Evolutionary conservation across 2,113 vertebrate species (phyloP).

Genomic region (Python bivittatus): DNA sequence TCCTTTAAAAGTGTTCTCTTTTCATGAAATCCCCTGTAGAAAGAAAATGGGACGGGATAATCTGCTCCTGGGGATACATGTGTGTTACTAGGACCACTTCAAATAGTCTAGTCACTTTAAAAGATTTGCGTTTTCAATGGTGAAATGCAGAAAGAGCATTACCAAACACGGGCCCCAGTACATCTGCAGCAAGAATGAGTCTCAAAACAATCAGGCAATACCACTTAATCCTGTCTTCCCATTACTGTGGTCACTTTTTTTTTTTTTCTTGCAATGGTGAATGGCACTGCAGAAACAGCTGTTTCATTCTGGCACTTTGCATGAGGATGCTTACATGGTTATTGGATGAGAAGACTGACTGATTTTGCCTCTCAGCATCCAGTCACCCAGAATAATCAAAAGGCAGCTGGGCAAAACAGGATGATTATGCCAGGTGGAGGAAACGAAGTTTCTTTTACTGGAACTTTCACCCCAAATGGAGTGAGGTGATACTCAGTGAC

Average conservation of each 20-base stretch:
- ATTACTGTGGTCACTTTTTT: neutral
- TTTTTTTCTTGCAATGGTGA: neutral
- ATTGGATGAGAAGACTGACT: neutral
- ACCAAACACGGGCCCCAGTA: neutral
- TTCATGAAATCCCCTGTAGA: neutral
- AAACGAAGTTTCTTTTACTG: neutral
- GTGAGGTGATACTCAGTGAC: neutral
- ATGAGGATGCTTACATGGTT: neutral
- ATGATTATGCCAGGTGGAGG: neutral
- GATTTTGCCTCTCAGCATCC: neutral
- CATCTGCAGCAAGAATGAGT: neutral
- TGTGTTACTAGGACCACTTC: neutral
- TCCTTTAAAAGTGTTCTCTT: neutral
- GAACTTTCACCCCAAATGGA: neutral
- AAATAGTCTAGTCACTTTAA: neutral
- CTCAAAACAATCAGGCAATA: neutral
- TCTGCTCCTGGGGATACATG: neutral
- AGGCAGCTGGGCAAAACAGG: neutral
- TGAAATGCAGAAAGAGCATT: neutral
- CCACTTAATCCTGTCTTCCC: neutral
- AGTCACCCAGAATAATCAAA: neutral
- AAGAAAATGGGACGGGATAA: neutral
- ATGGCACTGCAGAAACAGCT: neutral
- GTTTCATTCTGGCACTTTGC: neutral
- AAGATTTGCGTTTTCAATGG: neutral